Percentiles rank a stretch among this genome's conserved stretches.
phyloP scores from a whole-genome alignment of 2,113 vertebrate genomes.

The Colius striatus region DNA sequence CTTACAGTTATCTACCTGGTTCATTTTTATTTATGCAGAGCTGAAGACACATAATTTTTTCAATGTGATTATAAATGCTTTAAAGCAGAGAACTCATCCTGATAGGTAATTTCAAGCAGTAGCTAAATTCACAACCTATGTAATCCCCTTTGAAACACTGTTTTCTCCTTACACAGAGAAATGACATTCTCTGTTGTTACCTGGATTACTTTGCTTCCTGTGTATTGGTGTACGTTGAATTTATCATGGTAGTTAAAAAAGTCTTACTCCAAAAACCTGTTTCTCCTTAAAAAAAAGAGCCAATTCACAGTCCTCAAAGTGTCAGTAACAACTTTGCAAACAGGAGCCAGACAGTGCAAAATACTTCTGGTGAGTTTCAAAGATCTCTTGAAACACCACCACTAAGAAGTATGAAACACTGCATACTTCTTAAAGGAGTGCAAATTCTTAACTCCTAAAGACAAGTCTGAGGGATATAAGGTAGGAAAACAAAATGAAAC shows the following conservation, averaged over 20 bases:
- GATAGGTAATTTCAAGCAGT: background rate
- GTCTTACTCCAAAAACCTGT: background rate
- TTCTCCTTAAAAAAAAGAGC: background rate
- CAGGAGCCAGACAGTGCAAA: background rate
- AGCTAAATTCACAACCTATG: background rate
- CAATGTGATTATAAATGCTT: background rate
- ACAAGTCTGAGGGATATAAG: background rate
- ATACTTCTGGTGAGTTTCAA: background rate
- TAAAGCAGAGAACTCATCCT: constrained; percentile 1
- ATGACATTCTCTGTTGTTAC: background rate
- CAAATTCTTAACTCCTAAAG: background rate
- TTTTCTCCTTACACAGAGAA: background rate
- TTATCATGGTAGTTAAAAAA: background rate
- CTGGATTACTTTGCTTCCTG: background rate
- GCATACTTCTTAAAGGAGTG: background rate
- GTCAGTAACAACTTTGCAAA: background rate
- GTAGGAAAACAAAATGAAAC: background rate
- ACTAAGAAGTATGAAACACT: background rate
- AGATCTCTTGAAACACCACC: background rate
- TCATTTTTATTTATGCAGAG: background rate
- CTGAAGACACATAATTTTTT: background rate
- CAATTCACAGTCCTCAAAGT: background rate
- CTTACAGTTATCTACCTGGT: background rate
- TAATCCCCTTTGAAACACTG: background rate
- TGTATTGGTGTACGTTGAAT: background rate